Base-by-base conservation (phyloP, 1,140 invertebrate genomes). In the Aradophagus sp. region DNA sequence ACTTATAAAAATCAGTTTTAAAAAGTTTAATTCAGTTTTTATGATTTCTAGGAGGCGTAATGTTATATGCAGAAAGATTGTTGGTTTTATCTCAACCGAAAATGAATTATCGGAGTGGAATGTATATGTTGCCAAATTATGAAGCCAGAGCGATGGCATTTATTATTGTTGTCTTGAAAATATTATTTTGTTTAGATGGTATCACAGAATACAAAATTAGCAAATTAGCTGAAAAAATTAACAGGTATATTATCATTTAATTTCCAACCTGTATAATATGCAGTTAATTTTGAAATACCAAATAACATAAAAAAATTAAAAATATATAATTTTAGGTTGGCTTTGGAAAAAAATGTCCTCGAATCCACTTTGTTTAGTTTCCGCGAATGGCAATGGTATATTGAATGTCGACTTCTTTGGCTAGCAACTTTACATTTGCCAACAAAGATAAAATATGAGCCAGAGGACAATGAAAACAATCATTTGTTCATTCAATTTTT, bases 131-230 rank as follows among this genome's bases (percentile, higher is more conserved):
- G 23, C 89, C 89, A 1, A 89, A 87, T 59, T 91, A 88, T 69
- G 91, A 92, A 83, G 88, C 83, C 1, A 84, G 89, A 47, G 87
- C 87, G 1, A 87, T 91, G 80, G 85, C 87, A 42, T 87, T 88
- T 55, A 89, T 92, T 38, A 75, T 91, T n/a, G 86, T 91, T 29
- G 75, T 85, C 1, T 53, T 92, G 20, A 91, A 92, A 84, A 73
- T 89, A 1, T 68, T 91, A 2, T 89, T 90, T 73, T 87, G 87
- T 1, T 72, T 92, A 1, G 90, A 92, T 80, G 90, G 87, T 32
- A 71, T 85, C 6, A 90, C 89, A 1, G 91, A 92, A 78, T 80
- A 84, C 26, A 71, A 85, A 52, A 87, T 90, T 14, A 91, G 89
- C 1, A 71, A 83, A 26, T 83, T 88, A 19, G 85, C 87, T 0